Percentiles rank a stretch among this genome's conserved stretches.
Evolutionary conservation across 1,140 invertebrate species (phyloP).

Genomic region (Temnothorax nylanderi): DNA sequence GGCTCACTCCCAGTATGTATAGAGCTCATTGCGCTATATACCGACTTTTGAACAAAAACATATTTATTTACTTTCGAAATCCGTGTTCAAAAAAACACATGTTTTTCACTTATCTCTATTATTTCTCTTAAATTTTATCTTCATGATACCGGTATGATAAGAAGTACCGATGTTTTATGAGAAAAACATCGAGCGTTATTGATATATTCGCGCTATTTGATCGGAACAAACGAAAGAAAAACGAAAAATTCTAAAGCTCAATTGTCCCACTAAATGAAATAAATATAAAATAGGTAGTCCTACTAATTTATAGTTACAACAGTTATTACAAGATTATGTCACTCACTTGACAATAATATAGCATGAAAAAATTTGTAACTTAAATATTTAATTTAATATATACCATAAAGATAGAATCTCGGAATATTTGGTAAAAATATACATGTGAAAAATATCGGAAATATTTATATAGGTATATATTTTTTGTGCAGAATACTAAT

Average conservation of each 20-base stretch:
- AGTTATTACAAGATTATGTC: not conserved
- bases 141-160: not conserved
- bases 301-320: not conserved
- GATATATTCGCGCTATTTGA: not conserved
- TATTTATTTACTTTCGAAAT: not conserved
- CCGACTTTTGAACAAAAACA: not conserved
- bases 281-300: too few relatives aligned
- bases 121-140: conserved; percentile 38
- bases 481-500: not conserved
- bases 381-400: not conserved
- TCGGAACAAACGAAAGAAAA: not conserved
- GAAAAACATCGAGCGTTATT: not conserved
- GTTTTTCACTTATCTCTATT: conserved; percentile 5
- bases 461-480: not conserved
- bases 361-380: not conserved
- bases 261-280: not conserved
- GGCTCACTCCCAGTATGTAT: too few relatives aligned
- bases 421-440: not conserved
- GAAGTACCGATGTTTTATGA: not conserved
- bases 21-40: too few relatives aligned
- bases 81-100: not conserved
- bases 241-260: not conserved
- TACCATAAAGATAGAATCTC: not conserved
- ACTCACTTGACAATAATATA: not conserved
- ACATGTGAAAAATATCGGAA: not conserved